Base-by-base conservation (phyloP, 2,888 invertebrate species). In the Luperina nickerlii region DNA sequence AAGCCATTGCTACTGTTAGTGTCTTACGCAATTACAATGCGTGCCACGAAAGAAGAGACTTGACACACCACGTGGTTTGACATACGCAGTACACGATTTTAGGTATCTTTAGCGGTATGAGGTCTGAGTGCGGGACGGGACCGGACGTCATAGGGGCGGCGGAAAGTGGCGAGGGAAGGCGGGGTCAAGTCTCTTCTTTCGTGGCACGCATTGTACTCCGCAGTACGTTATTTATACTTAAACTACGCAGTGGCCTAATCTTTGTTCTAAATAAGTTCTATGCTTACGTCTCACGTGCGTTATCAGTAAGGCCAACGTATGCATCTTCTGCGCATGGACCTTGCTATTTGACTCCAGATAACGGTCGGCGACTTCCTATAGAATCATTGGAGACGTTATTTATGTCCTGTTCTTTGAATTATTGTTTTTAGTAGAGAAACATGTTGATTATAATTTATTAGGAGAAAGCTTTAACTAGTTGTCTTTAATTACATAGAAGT, bases 291-390 rank as follows among this genome's bases (percentile, higher is more conserved):
- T 8, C 85, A 85, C 80, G 79, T 83, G 85, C 67, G 86, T 87
- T 90, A 90, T 90, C 90, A 82, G 83, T 85, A 87, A 90, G 90
- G 90, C 86, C 85, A 88, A 87, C 81, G 84, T 80, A 89, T 89
- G 89, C 90, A 89, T 88, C 87, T 83, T 84, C 87, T 80, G 84
- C 84, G 88, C 82, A 66, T 57, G 83, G 87, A 89, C 89, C 88
- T 89, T 90, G 87, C 69, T 87, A 32, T 87, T 86, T 85, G 89
- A 88, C 86, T 85, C 86, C 27, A 88, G 90, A 90, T 90, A 88
- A 84, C 65, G 70, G 66, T 72, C 77, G 54, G 69, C 42, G 27
- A 79, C 84, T 86, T 86, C 83, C 85, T 85, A 78, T 71, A 63
- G 60, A 63, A 73, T 85, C 15, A 72, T 72, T 69, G 66, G 20